Evolutionary conservation across 2,888 invertebrate species (phyloP).

Genomic region (Cantharis lateralis): DNA sequence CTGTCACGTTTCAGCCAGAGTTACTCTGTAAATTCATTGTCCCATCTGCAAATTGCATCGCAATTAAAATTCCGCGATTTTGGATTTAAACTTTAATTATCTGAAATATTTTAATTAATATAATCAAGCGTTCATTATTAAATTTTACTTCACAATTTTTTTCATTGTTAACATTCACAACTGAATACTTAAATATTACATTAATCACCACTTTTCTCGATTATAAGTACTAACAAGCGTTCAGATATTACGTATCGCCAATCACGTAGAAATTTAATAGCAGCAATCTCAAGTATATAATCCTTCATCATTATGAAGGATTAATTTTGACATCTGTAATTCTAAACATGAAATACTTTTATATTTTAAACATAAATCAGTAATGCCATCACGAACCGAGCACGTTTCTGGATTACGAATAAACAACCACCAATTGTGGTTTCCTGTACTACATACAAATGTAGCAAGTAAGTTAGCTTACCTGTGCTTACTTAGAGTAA

Average conservation of each 20-base stretch:
- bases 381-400: not conserved
- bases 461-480: not conserved
- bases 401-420: not conserved
- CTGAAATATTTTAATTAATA: conserved; percentile 4
- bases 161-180: not conserved
- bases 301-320: conserved; percentile 18
- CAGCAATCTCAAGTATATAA: conserved; percentile 11
- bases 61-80: conserved; percentile 48
- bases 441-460: not conserved
- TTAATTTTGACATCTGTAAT: conserved; percentile 11
- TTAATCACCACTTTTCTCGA: conserved; percentile 8
- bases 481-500: too few relatives aligned
- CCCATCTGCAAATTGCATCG: conserved; percentile 51
- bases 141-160: not conserved
- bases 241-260: conserved; percentile 1
- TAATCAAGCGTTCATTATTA: not conserved
- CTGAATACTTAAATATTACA: not conserved
- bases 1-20: conserved; percentile 46
- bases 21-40: conserved; percentile 48
- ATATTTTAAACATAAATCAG: not conserved
- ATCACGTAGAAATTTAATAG: conserved; percentile 24
- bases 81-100: conserved; percentile 36
- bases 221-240: conserved; percentile 6
- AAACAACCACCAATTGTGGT: not conserved
- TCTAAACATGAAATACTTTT: not conserved